Base-by-base conservation (phyloP, 2,888 invertebrate genomes). In the Neocrepidodera transversa region DNA sequence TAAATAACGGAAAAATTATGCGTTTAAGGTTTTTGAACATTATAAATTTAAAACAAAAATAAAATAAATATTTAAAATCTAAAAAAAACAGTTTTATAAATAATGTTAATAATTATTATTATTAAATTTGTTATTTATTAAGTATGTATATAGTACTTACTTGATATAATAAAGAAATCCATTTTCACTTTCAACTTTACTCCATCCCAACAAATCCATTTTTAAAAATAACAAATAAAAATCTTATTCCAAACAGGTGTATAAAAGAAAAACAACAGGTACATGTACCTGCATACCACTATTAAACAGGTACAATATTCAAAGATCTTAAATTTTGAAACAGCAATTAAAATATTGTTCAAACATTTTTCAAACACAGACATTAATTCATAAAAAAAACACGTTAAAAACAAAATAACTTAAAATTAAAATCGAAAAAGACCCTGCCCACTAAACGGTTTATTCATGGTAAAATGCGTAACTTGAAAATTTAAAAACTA, bases 81-180 rank as follows among this genome's bases (percentile, higher is more conserved):
- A n/a, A 38, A 5, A 38, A 38, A 38, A 17, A 45, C 6, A n/a
- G 11, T 23, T 1, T 3, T 6, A 43, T 20, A n/a, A 11, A 49
- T 32, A 47, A 18, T 7, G 40, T 18, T 28, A 5, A 3, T n/a
- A 23, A 53, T n/a, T 38, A 20, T 38, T 11, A 53, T 18, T 40
- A 23, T n/a, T n/a, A 6, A 23, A 23, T 23, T 23, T 6, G 23
- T 23, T 23, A 23, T 3, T 23, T 23, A 23, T 23, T 6, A 6
- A 5, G 23, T 23, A 23, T 5, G 23, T 23, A 5, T 23, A 23
- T n/a, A n/a, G n/a, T 23, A 78, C 82, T 81, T 78, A 86, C 86
- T 84, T 81, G 59, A 84, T 74, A 71, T 85, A 86, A 76, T 81
- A 83, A 6, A 84, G 82, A 75, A 85, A 85, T 50, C 86, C 86